Evolutionary conservation across 1,140 invertebrate species (phyloP), one percentile per base, ranked within the genome.

Genomic region (Papilio machaon): DNA sequence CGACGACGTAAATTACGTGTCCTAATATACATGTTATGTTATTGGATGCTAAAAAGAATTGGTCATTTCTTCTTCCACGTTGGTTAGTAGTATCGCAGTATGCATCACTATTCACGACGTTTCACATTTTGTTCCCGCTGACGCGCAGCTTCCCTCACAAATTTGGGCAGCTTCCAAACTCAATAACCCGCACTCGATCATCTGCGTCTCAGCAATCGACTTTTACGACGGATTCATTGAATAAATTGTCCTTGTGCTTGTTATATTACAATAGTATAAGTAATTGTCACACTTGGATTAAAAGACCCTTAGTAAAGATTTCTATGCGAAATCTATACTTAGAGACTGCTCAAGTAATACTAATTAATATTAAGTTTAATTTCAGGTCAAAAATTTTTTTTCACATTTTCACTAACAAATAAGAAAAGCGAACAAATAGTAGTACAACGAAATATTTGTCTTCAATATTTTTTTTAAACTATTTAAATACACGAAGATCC

Each of bases 121-220:
- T 19, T 23, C 23, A 64, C 60, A 64, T 64, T 64, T 23, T 30
- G 60, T 64, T 64, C 11, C 60, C 60, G 60, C 60, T 64, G 60
- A 64, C 60, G 19, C 60, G 60, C 23, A 9, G n/a, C 58, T 60
- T 7, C 19, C 19, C 10, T 7, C 23, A 1, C 60, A 13, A 64
- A 64, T 64, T 64, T 64, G 60, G 60, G 60, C 11, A 23, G 23
- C 23, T 64, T 64, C 60, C 60, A 64, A 64, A 64, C 60, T 30
- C 60, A 64, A 64, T 64, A 64, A 64, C 60, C 23, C 60, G 19
- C 60, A 64, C 60, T 64, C 60, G 60, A 64, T 64, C 23, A 64
- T 64, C 23, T 64, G 9, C 23, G 23, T 19, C 10, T 64, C 60
- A 64, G 60, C 60, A 64, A 64, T 64, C 23, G 60, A 64, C 60